Conservation (phyloP, 2,888 invertebrate genomes). For the Drosophila setosimentum region DNA sequence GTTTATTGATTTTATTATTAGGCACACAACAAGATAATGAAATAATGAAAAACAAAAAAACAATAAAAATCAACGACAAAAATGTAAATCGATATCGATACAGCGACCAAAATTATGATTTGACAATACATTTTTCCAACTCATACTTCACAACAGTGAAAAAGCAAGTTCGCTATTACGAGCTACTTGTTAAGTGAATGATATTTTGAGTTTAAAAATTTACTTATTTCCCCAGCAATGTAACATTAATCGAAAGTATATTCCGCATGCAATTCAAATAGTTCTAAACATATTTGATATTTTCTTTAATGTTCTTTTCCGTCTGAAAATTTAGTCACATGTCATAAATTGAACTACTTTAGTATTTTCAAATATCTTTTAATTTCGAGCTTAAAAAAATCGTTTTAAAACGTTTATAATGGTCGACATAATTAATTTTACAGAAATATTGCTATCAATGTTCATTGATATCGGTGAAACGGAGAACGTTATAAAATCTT, state of each 20-base stretch:
- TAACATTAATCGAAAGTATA: neutral
- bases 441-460: neutral
- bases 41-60: neutral
- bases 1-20: slow-evolving; percentile 79
- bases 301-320: neutral
- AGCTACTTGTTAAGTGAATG: neutral
- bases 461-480: neutral
- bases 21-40: slow-evolving; percentile 26
- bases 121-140: slow-evolving; percentile 65
- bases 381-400: neutral
- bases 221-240: neutral
- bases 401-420: too few relatives aligned
- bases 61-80: slow-evolving; percentile 55
- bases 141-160: slow-evolving; percentile 21
- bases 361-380: neutral
- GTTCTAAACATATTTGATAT: neutral
- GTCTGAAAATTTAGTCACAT: neutral
- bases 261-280: neutral
- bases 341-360: neutral
- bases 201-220: neutral
- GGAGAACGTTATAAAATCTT: neutral
- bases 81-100: slow-evolving; percentile 76
- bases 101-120: slow-evolving; percentile 73
- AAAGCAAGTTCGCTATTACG: neutral
- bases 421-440: neutral